Percentiles rank a stretch among this genome's conserved stretches.
Conservation (phyloP, 2,888 invertebrate species). For the Andrena dorsata region DNA sequence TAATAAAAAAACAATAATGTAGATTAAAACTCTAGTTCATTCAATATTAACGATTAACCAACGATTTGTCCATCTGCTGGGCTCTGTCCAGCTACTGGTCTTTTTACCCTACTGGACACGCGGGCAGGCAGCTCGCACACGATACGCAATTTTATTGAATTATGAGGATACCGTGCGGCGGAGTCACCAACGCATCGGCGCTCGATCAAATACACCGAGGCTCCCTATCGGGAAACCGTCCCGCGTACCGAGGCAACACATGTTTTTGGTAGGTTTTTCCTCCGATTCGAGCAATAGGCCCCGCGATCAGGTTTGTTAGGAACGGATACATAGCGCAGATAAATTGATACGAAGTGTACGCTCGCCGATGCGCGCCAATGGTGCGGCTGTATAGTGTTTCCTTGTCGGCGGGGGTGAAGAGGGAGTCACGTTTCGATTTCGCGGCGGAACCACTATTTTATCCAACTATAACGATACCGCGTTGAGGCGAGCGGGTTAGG, state of each 20-base stretch:
- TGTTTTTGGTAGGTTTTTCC: neutral
- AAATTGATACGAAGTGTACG: slow-evolving; percentile 43
- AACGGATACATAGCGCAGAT: slow-evolving; percentile 38
- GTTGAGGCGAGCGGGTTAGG: neutral
- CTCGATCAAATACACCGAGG: neutral
- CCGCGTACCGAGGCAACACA: neutral
- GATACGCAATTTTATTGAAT: slow-evolving; percentile 14
- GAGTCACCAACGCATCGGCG: neutral
- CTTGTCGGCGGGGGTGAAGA: neutral
- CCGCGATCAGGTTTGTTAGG: slow-evolving; percentile 26
- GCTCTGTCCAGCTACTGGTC: no score
- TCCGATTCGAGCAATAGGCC: slow-evolving; percentile 26
- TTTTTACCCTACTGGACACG: neutral
- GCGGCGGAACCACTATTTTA: slow-evolving; percentile 29
- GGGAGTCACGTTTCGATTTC: slow-evolving; percentile 25
- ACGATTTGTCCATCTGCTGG: no score
- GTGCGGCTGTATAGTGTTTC: neutral
- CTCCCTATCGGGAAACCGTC: neutral
- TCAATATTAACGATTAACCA: no score
- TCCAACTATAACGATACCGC: slow-evolving; percentile 49
- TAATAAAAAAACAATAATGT: no score
- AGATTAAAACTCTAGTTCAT: no score
- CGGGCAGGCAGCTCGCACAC: neutral
- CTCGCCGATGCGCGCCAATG: neutral
- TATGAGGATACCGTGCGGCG: neutral